Conservation (phyloP, 2,888 invertebrate species). For the Watsonalla binaria region DNA sequence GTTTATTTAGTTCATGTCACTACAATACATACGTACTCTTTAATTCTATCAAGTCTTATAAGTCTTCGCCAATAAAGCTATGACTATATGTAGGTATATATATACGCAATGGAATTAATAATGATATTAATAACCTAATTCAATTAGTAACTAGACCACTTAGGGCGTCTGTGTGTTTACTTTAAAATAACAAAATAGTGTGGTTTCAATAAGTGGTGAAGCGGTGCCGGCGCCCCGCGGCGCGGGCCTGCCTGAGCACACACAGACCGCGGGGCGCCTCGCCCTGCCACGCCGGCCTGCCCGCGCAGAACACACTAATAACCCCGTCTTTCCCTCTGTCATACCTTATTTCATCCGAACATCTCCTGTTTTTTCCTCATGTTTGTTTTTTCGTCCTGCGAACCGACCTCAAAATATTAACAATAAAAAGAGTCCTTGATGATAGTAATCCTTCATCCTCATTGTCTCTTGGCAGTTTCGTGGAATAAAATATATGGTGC, state of each 20-base stretch:
- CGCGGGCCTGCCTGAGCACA: constrained; percentile 62
- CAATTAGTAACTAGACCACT: constrained; percentile 50
- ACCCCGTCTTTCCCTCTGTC: constrained; percentile 72
- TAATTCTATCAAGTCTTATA: too few relatives aligned
- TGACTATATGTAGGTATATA: too few relatives aligned
- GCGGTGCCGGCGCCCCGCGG: constrained; percentile 49
- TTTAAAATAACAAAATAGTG: constrained; percentile 69
- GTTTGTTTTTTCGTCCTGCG: constrained; percentile 55
- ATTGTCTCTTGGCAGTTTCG: constrained; percentile 79
- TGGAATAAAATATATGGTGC: constrained; percentile 74
- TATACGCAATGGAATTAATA: neutral
- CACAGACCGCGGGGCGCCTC: constrained; percentile 76
- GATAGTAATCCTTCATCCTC: constrained; percentile 77
- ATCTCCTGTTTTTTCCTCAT: constrained; percentile 66
- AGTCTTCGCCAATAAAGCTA: too few relatives aligned
- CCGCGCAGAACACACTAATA: constrained; percentile 62
- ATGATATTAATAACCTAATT: constrained; percentile 29
- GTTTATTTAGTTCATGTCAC: too few relatives aligned
- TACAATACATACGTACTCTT: too few relatives aligned
- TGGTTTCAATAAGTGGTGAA: constrained; percentile 68
- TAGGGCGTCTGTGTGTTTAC: constrained; percentile 50
- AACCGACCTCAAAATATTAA: constrained; percentile 61
- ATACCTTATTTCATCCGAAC: constrained; percentile 68
- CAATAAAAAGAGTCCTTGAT: constrained; percentile 72
- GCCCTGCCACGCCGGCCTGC: constrained; percentile 29